These are phyloP conservation scores for Megaustenia siamemsis DNA, from an alignment of 2,888 invertebrate species.

Conservation along the genomic window DNA sequence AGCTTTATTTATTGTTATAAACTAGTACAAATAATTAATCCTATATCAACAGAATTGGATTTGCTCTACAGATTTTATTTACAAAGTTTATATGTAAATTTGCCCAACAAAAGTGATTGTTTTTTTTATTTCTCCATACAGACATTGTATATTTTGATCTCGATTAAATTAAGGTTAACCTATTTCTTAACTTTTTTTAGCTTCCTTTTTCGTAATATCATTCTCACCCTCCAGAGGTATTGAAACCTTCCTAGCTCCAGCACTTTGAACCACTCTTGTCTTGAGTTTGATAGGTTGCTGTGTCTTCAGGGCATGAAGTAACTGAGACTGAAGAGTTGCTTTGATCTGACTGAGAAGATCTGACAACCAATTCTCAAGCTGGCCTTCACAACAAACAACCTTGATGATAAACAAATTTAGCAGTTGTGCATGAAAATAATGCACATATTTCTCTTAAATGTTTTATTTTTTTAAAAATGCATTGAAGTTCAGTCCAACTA, in stretches of 20 bases:
- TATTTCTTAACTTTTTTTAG: neutral
- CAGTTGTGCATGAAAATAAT: too few relatives aligned
- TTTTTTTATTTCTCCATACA: too few relatives aligned
- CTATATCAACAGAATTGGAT: too few relatives aligned
- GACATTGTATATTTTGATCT: too few relatives aligned
- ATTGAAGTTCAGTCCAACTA: too few relatives aligned
- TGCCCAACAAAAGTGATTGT: too few relatives aligned
- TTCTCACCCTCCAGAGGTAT: slow-evolving; percentile 59
- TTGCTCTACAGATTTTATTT: too few relatives aligned
- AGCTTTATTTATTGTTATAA: too few relatives aligned
- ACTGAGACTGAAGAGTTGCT: slow-evolving; percentile 72
- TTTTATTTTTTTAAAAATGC: too few relatives aligned
- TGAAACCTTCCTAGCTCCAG: slow-evolving; percentile 70
- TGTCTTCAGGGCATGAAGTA: slow-evolving; percentile 69
- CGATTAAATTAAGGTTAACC: neutral
- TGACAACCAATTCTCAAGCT: slow-evolving; percentile 77
- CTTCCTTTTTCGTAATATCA: neutral
- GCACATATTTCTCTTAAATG: too few relatives aligned
- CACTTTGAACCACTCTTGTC: slow-evolving; percentile 67
- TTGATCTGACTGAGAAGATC: slow-evolving; percentile 66
- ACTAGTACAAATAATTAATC: too few relatives aligned
- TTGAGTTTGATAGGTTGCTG: slow-evolving; percentile 64
- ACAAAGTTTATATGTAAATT: too few relatives aligned
- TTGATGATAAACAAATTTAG: slow-evolving; percentile 56
- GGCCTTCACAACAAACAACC: slow-evolving; percentile 77